Conservation (phyloP, 2,113 vertebrate genomes). For the Strix uralensis region DNA sequence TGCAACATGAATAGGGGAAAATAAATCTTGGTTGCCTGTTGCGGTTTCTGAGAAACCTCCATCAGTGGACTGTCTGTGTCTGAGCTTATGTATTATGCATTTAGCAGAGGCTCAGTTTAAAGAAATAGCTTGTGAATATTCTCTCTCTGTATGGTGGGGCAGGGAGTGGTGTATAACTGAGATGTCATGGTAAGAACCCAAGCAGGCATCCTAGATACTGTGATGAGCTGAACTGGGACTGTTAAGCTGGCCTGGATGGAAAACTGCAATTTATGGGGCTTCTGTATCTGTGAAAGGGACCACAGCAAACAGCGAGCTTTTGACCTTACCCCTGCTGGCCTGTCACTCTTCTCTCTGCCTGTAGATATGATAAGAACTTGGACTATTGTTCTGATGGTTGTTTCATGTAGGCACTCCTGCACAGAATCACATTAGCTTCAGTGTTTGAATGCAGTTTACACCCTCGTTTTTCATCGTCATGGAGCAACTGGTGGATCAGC, state of each 20-base stretch:
- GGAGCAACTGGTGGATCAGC: not conserved
- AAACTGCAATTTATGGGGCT: not conserved
- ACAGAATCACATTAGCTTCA: not conserved
- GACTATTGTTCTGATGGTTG: not conserved
- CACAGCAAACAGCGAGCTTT: not conserved
- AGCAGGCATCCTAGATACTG: not conserved
- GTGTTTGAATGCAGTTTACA: not conserved
- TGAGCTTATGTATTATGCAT: not conserved
- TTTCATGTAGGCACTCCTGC: not conserved
- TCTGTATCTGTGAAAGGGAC: not conserved
- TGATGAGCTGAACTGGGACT: not conserved
- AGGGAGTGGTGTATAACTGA: not conserved
- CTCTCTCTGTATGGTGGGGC: not conserved
- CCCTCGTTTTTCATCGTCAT: not conserved
- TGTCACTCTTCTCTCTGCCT: not conserved
- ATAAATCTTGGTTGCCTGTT: not conserved
- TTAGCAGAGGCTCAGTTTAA: not conserved
- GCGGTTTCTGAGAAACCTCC: not conserved
- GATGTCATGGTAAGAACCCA: not conserved
- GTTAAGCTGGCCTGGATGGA: not conserved
- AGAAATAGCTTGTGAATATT: not conserved
- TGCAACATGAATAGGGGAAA: not conserved
- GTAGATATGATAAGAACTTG: not conserved
- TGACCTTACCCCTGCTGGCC: not conserved
- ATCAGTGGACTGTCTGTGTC: not conserved